Evolutionary conservation across 2,888 invertebrate species (phyloP).

Genomic region (Hedya salicella): DNA sequence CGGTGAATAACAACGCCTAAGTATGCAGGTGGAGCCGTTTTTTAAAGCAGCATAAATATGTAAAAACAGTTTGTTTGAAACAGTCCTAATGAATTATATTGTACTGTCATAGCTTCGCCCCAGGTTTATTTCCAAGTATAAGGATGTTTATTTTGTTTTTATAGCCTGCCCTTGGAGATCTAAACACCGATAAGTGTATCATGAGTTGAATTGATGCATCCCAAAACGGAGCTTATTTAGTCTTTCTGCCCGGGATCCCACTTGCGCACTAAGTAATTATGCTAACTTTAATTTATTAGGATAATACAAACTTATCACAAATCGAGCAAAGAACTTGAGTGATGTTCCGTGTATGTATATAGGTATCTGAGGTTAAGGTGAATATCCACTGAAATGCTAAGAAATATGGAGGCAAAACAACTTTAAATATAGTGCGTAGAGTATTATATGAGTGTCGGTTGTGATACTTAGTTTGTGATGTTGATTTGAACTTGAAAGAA

Average conservation of each 20-base stretch:
- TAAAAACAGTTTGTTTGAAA: conserved; percentile 18
- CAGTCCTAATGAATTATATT: conserved; percentile 21
- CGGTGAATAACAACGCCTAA: conserved; percentile 22
- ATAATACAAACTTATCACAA: too few relatives aligned
- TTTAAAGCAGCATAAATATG: conserved; percentile 8
- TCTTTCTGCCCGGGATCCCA: not conserved
- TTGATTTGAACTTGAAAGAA: too few relatives aligned
- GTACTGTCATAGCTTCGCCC: conserved; percentile 18
- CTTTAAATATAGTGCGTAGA: too few relatives aligned
- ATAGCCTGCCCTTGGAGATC: conserved; percentile 21
- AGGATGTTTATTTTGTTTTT: conserved; percentile 31
- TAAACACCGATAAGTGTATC: conserved; percentile 24
- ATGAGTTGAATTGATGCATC: conserved; percentile 25
- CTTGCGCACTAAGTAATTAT: too few relatives aligned
- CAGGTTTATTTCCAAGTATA: conserved; percentile 36
- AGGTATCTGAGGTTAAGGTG: too few relatives aligned
- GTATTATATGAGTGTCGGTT: too few relatives aligned
- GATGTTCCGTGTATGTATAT: too few relatives aligned
- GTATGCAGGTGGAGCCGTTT: not conserved
- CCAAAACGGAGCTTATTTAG: conserved; percentile 20
- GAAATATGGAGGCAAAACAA: too few relatives aligned
- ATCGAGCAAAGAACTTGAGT: not conserved
- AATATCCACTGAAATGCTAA: too few relatives aligned
- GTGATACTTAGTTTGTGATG: too few relatives aligned
- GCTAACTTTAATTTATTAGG: too few relatives aligned